Percentiles rank a stretch among this genome's conserved stretches.
Conservation (phyloP, 2,113 vertebrate species). For the Oryzias celebensis region DNA sequence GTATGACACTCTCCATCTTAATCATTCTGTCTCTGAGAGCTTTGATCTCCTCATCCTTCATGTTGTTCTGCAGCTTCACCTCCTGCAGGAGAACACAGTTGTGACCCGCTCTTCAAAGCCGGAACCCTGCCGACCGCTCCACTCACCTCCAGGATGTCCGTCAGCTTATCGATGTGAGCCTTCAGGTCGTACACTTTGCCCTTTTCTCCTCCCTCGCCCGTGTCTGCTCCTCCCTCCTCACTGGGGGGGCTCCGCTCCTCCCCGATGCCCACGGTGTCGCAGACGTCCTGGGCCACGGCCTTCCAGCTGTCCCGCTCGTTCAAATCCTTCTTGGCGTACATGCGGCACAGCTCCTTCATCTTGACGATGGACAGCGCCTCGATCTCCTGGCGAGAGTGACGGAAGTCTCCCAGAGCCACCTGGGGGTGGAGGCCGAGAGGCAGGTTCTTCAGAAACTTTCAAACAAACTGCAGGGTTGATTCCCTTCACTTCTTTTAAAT, state of each 20-base stretch:
- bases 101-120: too few relatives aligned
- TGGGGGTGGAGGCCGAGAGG: conserved; percentile 12
- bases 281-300: conserved; percentile 85
- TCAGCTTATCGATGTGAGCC: conserved; percentile 88
- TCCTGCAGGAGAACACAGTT: conserved; percentile 61
- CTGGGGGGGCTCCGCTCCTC: conserved; percentile 69
- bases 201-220: conserved; percentile 50
- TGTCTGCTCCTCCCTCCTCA: conserved; percentile 44
- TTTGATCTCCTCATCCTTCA: conserved; percentile 90
- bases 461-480: too few relatives aligned
- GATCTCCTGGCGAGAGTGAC: conserved; percentile 84
- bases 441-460: too few relatives aligned
- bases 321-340: conserved; percentile 81
- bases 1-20: conserved; percentile 89
- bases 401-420: conserved; percentile 87
- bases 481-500: too few relatives aligned
- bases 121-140: neutral
- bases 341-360: conserved; percentile 87
- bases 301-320: conserved; percentile 82
- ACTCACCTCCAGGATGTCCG: conserved; percentile 81
- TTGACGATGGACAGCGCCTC: conserved; percentile 88
- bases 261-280: conserved; percentile 86
- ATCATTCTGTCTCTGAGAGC: conserved; percentile 86
- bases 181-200: conserved; percentile 81
- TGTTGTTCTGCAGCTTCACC: conserved; percentile 90